These are phyloP conservation scores for Herminia tarsipennalis DNA, from an alignment of 2,888 invertebrate genomes.

Conservation along the genomic window DNA sequence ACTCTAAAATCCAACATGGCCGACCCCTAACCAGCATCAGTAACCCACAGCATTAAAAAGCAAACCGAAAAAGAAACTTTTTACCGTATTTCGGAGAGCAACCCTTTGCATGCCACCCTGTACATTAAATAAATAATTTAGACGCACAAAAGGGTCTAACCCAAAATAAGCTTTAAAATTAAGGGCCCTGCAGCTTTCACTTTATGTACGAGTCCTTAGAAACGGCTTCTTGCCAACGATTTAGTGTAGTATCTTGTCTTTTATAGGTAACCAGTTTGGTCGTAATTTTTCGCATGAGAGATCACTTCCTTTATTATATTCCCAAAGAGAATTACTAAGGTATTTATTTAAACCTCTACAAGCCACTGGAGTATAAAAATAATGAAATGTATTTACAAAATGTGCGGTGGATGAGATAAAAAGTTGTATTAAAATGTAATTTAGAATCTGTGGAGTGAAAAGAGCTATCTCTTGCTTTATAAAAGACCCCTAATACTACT, in stretches of 20 bases:
- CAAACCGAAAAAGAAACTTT: conserved; percentile 10
- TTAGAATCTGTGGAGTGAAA: no score
- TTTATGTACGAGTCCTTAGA: conserved; percentile 34
- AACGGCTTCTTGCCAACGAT: conserved; percentile 29
- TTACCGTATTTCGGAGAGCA: conserved; percentile 7
- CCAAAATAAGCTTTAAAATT: conserved; percentile 48
- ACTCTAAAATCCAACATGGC: conserved; percentile 1
- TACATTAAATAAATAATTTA: conserved; percentile 47
- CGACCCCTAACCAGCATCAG: background rate
- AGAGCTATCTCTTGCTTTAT: no score
- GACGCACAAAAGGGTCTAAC: conserved; percentile 26
- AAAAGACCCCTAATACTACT: no score
- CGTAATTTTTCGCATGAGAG: conserved; percentile 55
- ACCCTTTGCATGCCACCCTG: conserved; percentile 13
- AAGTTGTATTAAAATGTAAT: no score
- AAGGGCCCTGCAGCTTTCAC: conserved; percentile 26
- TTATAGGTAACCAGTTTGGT: conserved; percentile 43
- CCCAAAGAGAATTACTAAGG: conserved; percentile 13
- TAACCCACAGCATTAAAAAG: conserved; percentile 12
- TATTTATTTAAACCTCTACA: conserved; percentile 18
- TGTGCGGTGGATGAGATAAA: no score
- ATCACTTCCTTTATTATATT: conserved; percentile 35
- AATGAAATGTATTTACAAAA: conserved; percentile 1
- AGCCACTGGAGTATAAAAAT: conserved; percentile 6
- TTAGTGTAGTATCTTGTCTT: conserved; percentile 46